phyloP scores from a whole-genome alignment of 2,888 invertebrate species.

The Rhingia rostrata region DNA sequence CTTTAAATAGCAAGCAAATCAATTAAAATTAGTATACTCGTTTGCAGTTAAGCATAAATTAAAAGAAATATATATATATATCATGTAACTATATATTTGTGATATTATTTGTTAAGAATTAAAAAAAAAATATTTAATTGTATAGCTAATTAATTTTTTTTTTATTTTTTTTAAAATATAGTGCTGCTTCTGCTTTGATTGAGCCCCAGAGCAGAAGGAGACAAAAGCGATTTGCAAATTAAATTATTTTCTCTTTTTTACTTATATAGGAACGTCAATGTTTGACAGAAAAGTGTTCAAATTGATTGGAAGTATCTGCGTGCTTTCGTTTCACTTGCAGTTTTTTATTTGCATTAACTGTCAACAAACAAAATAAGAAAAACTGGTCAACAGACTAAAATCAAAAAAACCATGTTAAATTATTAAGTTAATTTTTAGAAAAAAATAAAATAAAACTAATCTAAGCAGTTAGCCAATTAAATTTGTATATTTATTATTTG shows the following conservation, averaged over 20 bases:
- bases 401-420: slow-evolving; percentile 3
- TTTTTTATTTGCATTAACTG: slow-evolving; percentile 13
- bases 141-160: slow-evolving; percentile 4
- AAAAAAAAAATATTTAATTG: slow-evolving; percentile 15
- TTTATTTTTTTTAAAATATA: slow-evolving; percentile 29
- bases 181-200: slow-evolving; percentile 67
- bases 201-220: slow-evolving; percentile 71
- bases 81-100: slow-evolving; percentile 72
- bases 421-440: slow-evolving; percentile 9
- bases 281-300: slow-evolving; percentile 68
- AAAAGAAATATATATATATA: slow-evolving; percentile 22
- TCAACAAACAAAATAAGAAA: background rate
- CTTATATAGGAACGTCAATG: slow-evolving; percentile 46
- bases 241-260: slow-evolving; percentile 28
- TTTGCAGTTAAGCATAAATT: slow-evolving; percentile 46
- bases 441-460: slow-evolving; percentile 16
- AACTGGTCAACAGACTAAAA: slow-evolving; percentile 23
- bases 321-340: slow-evolving; percentile 20
- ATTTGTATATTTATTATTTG: slow-evolving; percentile 59
- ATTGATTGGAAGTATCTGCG: slow-evolving; percentile 33
- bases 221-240: slow-evolving; percentile 7
- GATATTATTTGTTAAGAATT: slow-evolving; percentile 73
- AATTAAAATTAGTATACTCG: slow-evolving; percentile 36
- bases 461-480: slow-evolving; percentile 51
- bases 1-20: slow-evolving; percentile 34